Base-by-base conservation (phyloP, 2,888 invertebrate species). In the Hirtodrosophila duncani region DNA sequence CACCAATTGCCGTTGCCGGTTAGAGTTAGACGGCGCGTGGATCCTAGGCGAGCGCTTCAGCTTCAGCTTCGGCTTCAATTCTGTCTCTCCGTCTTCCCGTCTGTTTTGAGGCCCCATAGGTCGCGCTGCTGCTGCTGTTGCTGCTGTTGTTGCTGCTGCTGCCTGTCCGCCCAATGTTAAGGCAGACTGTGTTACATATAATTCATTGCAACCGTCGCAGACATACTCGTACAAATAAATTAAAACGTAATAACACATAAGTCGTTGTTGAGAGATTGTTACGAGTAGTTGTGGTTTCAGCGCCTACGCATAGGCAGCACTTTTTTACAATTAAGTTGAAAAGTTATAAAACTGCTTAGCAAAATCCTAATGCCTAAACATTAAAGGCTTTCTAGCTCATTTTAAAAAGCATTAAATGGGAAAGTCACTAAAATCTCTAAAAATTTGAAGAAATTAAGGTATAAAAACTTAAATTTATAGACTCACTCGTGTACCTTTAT, bases 211-310 rank as follows among this genome's bases (percentile, higher is more conserved):
- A 50, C 45, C 55, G 51, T 59, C 53, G 48, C 60, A 63, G 67
- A 62, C 67, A 71, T 59, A 62, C 80, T n/a, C n/a, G 49, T 60
- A 56, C 63, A 82, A 81, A 83, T 81, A 83, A 81, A 83, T 83
- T 81, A 81, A 80, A 78, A 67, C 66, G 70, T 69, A 75, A 82
- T 82, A 80, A 81, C 81, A 83, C 82, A 80, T 83, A 78, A 82
- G 81, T 67, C 81, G 70, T 59, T 69, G 61, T 21, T 18, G 45
- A 42, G 27, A 42, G 23, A 36, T 20, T 36, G 34, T 16, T 16
- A 14, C 9, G 14, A 16, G 30, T n/a, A 30, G 30, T 16, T 30
- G 30, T 13, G 39, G 55, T 9, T 23, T 8, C 6, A 3, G 58
- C 64, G 43, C 64, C 64, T 67, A 53, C 63, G 63, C 63, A n/a